phyloP scores from a whole-genome alignment of 2,888 invertebrate species.

The Autographa pulchrina region DNA sequence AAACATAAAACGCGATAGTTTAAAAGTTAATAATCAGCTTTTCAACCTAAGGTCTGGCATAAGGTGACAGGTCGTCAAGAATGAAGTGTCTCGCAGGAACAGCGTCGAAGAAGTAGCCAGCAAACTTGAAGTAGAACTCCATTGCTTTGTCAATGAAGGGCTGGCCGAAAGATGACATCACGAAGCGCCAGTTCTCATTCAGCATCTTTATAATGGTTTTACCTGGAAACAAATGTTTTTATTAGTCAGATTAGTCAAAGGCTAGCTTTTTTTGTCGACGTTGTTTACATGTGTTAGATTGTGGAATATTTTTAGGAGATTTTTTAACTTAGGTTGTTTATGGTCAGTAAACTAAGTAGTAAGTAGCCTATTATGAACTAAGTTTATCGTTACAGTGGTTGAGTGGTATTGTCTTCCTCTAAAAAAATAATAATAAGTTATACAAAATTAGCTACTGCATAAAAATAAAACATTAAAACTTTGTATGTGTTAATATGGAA shows the following conservation, averaged over 20 bases:
- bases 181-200: slow-evolving; percentile 63
- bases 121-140: slow-evolving; percentile 58
- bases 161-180: slow-evolving; percentile 62
- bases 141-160: slow-evolving; percentile 64
- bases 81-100: slow-evolving; percentile 65
- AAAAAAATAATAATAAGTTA: no score
- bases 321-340: no score
- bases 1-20: no score
- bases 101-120: slow-evolving; percentile 60
- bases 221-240: slow-evolving; percentile 51
- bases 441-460: no score
- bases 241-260: not conserved
- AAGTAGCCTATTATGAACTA: no score
- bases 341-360: no score
- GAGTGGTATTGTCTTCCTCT: no score
- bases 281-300: not conserved
- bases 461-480: no score
- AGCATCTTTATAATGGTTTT: slow-evolving; percentile 38
- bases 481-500: no score
- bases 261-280: not conserved
- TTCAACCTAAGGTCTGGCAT: slow-evolving; percentile 45
- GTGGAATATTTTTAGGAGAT: not conserved
- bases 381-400: no score
- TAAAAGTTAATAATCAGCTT: no score
- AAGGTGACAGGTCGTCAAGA: slow-evolving; percentile 66